phyloP scores from a whole-genome alignment of 2,888 invertebrate species.

The Orchesellides sinensis region DNA sequence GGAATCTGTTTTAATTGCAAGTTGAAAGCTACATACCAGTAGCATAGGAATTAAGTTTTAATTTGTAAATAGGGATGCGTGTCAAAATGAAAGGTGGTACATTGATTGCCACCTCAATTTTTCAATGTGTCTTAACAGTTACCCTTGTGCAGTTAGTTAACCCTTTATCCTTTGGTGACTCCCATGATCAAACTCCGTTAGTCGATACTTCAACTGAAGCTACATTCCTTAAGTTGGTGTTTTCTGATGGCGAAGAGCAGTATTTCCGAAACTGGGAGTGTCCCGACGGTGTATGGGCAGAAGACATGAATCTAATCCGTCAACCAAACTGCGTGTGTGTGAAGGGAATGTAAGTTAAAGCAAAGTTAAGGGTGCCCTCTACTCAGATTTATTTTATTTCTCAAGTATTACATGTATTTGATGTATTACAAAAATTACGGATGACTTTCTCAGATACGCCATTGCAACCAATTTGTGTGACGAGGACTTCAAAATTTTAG shows the following conservation, averaged over 20 bases:
- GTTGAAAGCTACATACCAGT: too few relatives aligned
- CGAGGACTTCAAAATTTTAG: conserved; percentile 61
- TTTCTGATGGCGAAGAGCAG: conserved; percentile 26
- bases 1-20: too few relatives aligned
- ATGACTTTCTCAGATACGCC: conserved; percentile 42
- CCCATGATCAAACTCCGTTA: conserved; percentile 3
- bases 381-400: neutral
- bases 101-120: too few relatives aligned
- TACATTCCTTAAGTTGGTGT: conserved; percentile 21
- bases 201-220: neutral
- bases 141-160: neutral
- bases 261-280: conserved; percentile 64
- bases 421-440: too few relatives aligned
- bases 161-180: neutral
- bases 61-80: too few relatives aligned
- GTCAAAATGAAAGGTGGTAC: too few relatives aligned
- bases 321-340: conserved; percentile 57
- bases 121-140: too few relatives aligned
- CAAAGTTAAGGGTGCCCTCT: neutral
- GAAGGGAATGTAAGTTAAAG: conserved; percentile 60
- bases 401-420: too few relatives aligned
- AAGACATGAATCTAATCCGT: conserved; percentile 32
- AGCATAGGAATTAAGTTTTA: too few relatives aligned
- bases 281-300: conserved; percentile 65
- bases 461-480: conserved; percentile 57